Percentiles rank a stretch among this genome's conserved stretches.
Conservation (phyloP, 1,140 invertebrate genomes). For the Camponotus vicinus region DNA sequence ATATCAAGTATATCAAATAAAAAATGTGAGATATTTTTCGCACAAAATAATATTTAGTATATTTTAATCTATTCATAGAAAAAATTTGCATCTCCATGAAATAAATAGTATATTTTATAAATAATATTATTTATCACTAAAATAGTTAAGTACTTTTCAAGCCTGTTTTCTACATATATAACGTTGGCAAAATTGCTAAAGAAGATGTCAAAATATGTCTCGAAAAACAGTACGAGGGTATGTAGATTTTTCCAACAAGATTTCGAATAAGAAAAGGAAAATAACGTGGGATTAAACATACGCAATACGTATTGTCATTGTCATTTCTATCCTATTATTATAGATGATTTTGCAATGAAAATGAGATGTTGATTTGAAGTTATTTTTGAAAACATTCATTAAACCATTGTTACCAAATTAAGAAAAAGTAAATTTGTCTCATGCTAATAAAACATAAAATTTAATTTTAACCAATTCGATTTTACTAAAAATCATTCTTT, state of each 20-base stretch:
- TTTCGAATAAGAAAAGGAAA: slow-evolving; percentile 8
- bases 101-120: not conserved
- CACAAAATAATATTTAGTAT: not conserved
- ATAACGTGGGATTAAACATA: slow-evolving; percentile 30
- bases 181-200: slow-evolving; percentile 6
- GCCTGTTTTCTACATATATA: not conserved
- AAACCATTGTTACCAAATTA: not conserved
- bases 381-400: not conserved
- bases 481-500: not conserved
- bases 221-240: not conserved
- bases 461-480: not conserved
- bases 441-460: not conserved
- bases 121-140: not conserved
- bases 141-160: not conserved
- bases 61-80: too few species aligned
- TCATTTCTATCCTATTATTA: not conserved
- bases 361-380: not conserved
- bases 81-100: not conserved
- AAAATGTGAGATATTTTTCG: not conserved
- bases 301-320: slow-evolving; percentile 24
- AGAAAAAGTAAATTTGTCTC: not conserved
- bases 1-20: not conserved
- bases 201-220: not conserved
- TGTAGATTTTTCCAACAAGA: slow-evolving; percentile 12
- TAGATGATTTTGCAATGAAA: not conserved